phyloP scores from a whole-genome alignment of 2,888 invertebrate genomes.

The Galerucella nymphaeae region DNA sequence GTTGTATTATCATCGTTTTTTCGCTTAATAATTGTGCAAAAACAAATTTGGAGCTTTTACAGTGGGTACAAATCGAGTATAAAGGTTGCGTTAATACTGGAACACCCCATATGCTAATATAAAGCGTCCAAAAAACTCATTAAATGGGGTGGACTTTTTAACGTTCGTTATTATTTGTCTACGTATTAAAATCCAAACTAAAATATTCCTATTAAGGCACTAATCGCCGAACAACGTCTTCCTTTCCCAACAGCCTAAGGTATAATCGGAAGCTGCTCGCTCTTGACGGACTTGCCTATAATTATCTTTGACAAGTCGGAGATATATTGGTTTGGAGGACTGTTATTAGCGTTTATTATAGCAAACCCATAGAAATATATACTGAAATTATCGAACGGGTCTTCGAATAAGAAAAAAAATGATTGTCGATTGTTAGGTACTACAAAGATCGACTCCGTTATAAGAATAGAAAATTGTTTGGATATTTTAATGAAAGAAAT shows the following conservation, averaged over 20 bases:
- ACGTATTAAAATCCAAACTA: slow-evolving; percentile 24
- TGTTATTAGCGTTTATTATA: slow-evolving; percentile 57
- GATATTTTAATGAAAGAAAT: not conserved
- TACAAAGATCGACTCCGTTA: slow-evolving; percentile 1
- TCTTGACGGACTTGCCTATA: slow-evolving; percentile 55
- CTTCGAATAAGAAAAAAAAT: slow-evolving; percentile 34
- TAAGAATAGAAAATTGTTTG: slow-evolving; percentile 11
- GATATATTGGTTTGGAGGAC: slow-evolving; percentile 57
- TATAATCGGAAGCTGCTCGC: slow-evolving; percentile 55
- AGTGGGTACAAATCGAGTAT: no score
- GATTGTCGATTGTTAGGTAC: slow-evolving; percentile 31
- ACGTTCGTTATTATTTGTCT: slow-evolving; percentile 24
- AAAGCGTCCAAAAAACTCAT: no score
- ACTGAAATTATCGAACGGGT: slow-evolving; percentile 53
- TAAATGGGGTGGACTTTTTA: not conserved
- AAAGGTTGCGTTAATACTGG: no score
- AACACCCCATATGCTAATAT: no score
- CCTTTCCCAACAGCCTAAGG: slow-evolving; percentile 28
- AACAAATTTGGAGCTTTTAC: no score
- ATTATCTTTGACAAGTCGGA: slow-evolving; percentile 59
- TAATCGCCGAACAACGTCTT: slow-evolving; percentile 28
- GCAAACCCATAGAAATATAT: slow-evolving; percentile 54
- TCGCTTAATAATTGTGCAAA: no score
- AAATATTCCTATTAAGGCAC: slow-evolving; percentile 25
- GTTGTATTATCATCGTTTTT: no score